phyloP scores from a whole-genome alignment of 2,113 vertebrate species.

The Alethe diademata region DNA sequence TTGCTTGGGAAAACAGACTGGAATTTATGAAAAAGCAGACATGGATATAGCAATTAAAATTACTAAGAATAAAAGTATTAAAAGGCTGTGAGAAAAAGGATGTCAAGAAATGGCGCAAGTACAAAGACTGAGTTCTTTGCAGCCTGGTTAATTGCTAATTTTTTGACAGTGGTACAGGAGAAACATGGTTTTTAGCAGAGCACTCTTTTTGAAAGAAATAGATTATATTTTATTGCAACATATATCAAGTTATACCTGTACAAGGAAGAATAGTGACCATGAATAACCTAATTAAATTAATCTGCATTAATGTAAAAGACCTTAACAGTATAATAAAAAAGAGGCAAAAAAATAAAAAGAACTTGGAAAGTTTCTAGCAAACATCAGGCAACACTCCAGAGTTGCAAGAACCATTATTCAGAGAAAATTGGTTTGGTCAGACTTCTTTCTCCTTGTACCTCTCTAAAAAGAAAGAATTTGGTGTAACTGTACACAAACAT shows the following conservation, averaged over 20 bases:
- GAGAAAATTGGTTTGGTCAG: not conserved
- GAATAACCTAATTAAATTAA: conserved; percentile 44
- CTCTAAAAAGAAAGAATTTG: not conserved
- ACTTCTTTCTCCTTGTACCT: not conserved
- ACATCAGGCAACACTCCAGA: not conserved
- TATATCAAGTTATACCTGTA: conserved; percentile 24
- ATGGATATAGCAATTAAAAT: not conserved
- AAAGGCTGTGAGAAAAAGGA: not conserved
- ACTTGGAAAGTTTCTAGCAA: not conserved
- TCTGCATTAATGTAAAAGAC: conserved; percentile 7
- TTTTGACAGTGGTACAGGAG: not conserved
- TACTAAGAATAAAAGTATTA: not conserved
- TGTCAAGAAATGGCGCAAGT: not conserved
- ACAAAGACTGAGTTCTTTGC: not conserved
- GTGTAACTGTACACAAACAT: not conserved
- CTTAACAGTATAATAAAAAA: not conserved
- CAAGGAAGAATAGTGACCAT: not conserved
- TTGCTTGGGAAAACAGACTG: not conserved
- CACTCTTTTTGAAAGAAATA: not conserved
- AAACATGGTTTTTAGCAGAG: not conserved
- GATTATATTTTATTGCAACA: not conserved
- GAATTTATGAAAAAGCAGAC: not conserved
- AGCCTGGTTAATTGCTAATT: not conserved
- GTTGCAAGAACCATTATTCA: not conserved
- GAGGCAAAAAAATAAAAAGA: not conserved